Conservation (phyloP, 2,797 vertebrate species). For the Notamacropus eugenii region DNA sequence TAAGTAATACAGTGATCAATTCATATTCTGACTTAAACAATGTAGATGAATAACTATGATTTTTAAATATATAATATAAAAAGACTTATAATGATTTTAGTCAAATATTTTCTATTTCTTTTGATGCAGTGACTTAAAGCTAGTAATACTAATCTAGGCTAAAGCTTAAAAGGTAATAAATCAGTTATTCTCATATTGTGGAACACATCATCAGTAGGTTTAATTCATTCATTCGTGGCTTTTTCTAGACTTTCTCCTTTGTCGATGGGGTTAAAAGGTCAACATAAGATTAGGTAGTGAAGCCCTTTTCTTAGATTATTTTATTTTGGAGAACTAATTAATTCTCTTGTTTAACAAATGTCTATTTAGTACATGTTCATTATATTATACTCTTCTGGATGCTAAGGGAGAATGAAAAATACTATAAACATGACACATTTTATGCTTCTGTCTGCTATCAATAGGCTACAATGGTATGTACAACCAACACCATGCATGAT, state of each 20-base stretch:
- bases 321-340: background rate
- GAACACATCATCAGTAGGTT: background rate
- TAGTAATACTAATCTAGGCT: background rate
- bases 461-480: background rate
- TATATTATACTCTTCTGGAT: background rate
- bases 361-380: background rate
- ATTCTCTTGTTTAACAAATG: background rate
- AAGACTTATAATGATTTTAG: background rate
- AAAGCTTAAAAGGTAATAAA: background rate
- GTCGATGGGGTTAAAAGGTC: background rate
- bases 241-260: background rate
- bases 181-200: background rate
- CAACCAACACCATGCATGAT: background rate
- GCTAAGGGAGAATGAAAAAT: background rate
- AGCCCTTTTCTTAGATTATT: background rate
- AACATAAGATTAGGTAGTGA: background rate
- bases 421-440: background rate
- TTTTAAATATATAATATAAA: conserved; percentile 3
- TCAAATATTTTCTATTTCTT: background rate
- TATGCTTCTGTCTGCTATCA: background rate
- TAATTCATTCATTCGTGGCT: background rate
- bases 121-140: background rate
- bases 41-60: background rate
- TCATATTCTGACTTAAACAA: background rate
- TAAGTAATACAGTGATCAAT: conserved; percentile 31